Evolutionary conservation across 2,797 vertebrate species (phyloP), one percentile per base, ranked within the genome.

Genomic region (Microchirus variegatus): DNA sequence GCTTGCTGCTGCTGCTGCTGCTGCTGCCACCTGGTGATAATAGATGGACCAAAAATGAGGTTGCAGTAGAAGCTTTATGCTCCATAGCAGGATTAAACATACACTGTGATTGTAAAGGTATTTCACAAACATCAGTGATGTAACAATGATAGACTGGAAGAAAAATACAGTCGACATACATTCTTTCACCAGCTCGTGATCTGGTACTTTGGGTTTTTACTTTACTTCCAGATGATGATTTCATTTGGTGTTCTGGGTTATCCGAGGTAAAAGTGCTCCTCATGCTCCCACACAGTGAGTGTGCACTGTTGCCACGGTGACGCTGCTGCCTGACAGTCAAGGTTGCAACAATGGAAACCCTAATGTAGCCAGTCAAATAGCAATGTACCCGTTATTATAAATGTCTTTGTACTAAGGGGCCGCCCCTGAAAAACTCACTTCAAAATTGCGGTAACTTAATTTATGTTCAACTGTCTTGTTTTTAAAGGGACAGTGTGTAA

Each of bases 201-300:
- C 63, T 3, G 4, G 13, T 53, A 59, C 54, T 49, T 56, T 61
- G 18, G 57, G 57, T 35, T 48, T 45, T 16, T 37, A 37, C 57
- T 82, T 69, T 54, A 31, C 44, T 41, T 35, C 22, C 59, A 58
- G 61, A 63, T 54, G 55, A 35, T 49, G 68, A 42, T 65, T 80
- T 65, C 13, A 47, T 26, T 66, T 48, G 43, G 53, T 63, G 47
- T 57, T 67, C 36, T 73, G 56, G 51, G 80, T 83, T 78, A 75
- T 49, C 50, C 63, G 77, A 73, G 80, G 82, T 75, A 64, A 85
- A 75, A 79, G 76, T 55, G 70, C 55, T 64, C 59, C 64, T 75
- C 53, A 3, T 59, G 55, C 75, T 68, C 78, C 80, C 79, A 81
- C 83, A 58, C 66, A 53, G 57, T 56, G 47, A 78, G 72, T 22